These are phyloP conservation scores for Sebastes hubbsi DNA, from an alignment of 2,797 vertebrate species.

Conservation along the genomic window DNA sequence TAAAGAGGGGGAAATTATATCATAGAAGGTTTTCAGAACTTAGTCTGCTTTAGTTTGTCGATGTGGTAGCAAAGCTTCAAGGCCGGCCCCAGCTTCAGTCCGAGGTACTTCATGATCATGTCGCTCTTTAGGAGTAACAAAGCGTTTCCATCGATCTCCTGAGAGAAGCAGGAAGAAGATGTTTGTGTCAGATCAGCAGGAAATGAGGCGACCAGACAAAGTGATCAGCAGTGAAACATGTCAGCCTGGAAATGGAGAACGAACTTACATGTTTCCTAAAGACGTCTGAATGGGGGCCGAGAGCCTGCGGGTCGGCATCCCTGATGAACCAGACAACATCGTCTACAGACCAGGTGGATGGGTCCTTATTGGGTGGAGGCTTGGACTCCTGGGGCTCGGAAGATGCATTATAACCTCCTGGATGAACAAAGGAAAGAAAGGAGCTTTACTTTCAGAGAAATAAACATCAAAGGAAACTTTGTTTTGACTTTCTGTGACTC, in stretches of 20 bases:
- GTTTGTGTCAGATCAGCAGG: background rate
- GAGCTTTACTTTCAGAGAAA: background rate
- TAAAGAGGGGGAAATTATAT: background rate
- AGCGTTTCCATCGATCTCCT: conserved; percentile 96
- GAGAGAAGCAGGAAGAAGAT: conserved; percentile 11
- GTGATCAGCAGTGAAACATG: background rate
- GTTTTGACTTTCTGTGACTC: background rate
- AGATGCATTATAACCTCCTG: conserved; percentile 66
- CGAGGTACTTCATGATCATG: conserved; percentile 97
- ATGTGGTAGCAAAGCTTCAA: conserved; percentile 96
- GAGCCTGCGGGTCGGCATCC: conserved; percentile 91
- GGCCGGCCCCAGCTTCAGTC: conserved; percentile 93
- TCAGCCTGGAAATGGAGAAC: background rate
- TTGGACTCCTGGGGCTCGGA: conserved; percentile 81
- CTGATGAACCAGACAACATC: conserved; percentile 94
- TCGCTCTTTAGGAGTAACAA: conserved; percentile 93
- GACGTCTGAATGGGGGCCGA: conserved; percentile 91
- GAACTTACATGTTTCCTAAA: conserved; percentile 92
- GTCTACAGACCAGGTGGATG: conserved; percentile 91
- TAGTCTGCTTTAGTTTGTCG: conserved; percentile 94
- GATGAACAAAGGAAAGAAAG: background rate
- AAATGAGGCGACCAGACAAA: background rate
- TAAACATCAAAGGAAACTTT: background rate
- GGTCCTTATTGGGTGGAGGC: conserved; percentile 86
- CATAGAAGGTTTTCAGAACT: conserved; percentile 81